A percentile compares a stretch with the other conserved stretches of the same genome.
phyloP scores from a whole-genome alignment of 2,797 vertebrate genomes.

The Danio albolineatus region DNA sequence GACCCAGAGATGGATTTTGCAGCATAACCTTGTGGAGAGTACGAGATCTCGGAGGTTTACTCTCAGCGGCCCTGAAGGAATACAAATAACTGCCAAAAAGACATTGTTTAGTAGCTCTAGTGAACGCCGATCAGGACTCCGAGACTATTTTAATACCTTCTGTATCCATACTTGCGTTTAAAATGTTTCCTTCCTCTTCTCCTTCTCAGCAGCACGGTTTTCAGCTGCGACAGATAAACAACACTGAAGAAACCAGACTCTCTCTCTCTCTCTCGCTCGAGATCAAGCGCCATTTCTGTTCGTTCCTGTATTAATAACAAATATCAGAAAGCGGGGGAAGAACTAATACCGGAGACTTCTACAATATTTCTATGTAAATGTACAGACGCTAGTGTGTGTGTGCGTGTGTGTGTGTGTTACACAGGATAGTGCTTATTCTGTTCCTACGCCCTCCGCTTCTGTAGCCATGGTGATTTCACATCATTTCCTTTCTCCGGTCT shows the following conservation, averaged over 20 bases:
- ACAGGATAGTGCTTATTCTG: conserved; percentile 90
- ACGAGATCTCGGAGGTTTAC: not conserved
- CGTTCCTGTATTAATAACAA: conserved; percentile 93
- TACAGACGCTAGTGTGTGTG: conserved; percentile 99
- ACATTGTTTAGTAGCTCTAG: conserved; percentile 59
- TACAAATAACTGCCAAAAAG: conserved; percentile 48
- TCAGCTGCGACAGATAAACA: conserved; percentile 78
- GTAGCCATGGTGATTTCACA: conserved; percentile 79
- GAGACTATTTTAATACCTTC: conserved; percentile 86
- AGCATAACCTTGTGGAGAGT: conserved; percentile 32
- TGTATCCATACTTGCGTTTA: conserved; percentile 83
- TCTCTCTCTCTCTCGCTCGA: conserved; percentile 72
- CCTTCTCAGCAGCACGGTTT: conserved; percentile 79
- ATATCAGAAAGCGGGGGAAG: conserved; percentile 79
- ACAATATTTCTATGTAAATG: conserved; percentile 98
- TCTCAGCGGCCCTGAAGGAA: conserved; percentile 25
- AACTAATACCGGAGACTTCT: conserved; percentile 93
- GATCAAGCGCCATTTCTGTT: conserved; percentile 76
- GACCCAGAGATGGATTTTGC: conserved; percentile 38
- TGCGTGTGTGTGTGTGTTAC: no score
- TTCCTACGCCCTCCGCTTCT: conserved; percentile 72
- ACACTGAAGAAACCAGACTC: conserved; percentile 77
- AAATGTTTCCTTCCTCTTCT: conserved; percentile 74
- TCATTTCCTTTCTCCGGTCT: conserved; percentile 64
- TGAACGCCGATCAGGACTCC: conserved; percentile 57